A percentile compares a stretch with the other conserved stretches of the same genome.
Evolutionary conservation across 2,797 vertebrate species (phyloP).

Genomic region (Otolemur crassicaudatus): DNA sequence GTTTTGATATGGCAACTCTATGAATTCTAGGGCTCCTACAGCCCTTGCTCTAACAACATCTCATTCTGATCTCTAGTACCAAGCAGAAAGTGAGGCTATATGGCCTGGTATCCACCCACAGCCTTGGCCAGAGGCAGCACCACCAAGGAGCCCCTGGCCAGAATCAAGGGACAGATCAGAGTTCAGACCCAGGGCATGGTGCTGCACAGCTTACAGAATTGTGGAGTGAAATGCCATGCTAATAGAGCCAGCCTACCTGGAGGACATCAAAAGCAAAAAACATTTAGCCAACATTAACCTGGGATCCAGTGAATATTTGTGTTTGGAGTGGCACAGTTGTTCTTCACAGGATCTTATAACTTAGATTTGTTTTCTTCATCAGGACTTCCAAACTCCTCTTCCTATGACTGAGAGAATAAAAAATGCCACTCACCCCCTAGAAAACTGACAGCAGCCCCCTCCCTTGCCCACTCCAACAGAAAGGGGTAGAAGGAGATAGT

Average conservation of each 20-base stretch:
- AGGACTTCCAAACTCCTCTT: constrained; percentile 8
- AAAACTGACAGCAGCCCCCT: not conserved
- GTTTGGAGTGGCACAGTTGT: not conserved
- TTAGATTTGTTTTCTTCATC: not conserved
- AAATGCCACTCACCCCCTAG: not conserved
- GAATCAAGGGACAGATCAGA: constrained; percentile 11
- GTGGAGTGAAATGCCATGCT: not conserved
- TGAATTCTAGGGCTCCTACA: not conserved
- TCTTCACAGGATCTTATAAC: not conserved
- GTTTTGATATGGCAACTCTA: not conserved
- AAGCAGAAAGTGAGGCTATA: not conserved
- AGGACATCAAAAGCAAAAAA: not conserved
- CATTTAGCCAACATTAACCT: not conserved
- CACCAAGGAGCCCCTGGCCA: not conserved
- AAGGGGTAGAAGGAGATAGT: not conserved
- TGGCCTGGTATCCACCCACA: not conserved
- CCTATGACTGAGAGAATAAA: constrained; percentile 3
- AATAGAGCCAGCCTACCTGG: not conserved
- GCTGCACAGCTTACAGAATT: not conserved
- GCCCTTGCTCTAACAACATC: not conserved
- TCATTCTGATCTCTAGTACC: not conserved
- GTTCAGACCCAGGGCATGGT: not conserved
- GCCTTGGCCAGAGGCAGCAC: not conserved
- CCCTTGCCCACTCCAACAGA: not conserved
- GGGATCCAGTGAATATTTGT: not conserved